Evolutionary conservation across 1,140 invertebrate species (phyloP), one percentile per base, ranked within the genome.

Genomic region (Drosophila yakuba): DNA sequence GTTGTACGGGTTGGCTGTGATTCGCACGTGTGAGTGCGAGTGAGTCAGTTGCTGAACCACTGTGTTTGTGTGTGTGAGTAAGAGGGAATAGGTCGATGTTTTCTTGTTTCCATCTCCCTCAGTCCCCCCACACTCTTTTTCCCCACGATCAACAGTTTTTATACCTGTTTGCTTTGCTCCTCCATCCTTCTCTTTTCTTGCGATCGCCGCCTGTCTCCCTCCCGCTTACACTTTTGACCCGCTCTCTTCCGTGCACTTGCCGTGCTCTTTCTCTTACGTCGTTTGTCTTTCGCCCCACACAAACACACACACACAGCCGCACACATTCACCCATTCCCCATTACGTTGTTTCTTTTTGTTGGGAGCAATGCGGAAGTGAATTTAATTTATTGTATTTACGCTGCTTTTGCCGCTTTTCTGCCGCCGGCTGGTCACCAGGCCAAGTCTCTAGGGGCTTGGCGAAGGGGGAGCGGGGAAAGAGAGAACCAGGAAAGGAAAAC

Each of bases 331-430:
- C 47, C 38, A 23, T 38, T 54, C 64, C 78, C 79, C 80, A 81
- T 89, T 89, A 89, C 84, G 82, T 86, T 66, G 83, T 85, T 86
- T 69, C 81, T 71, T 86, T 63, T 75, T 66, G 58, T 67, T 57
- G 73, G 90, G 78, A 91, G 86, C 91, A 92, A 92, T 92, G 91
- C 91, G 91, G 91, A 92, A 92, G 91, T 92, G 91, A 91, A 91
- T 91, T 91, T 91, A 91, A 91, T 91, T 91, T 91, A 91, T 91
- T 91, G 81, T 90, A 83, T 88, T 90, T 91, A 89, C 90, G 35
- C 66, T 44, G 66, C 39, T 69, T 67, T 44, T 68, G 66, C 64
- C 68, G 67, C 80, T 77, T 74, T 81, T 66, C 62, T 57, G 73
- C 52, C 74, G 50, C 43, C 73, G 35, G 35, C 64, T 78, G 74